A percentile compares a stretch with the other conserved stretches of the same genome.
These are phyloP conservation scores for Perca flavescens DNA, from an alignment of 2,113 vertebrate species.

Conservation along the genomic window DNA sequence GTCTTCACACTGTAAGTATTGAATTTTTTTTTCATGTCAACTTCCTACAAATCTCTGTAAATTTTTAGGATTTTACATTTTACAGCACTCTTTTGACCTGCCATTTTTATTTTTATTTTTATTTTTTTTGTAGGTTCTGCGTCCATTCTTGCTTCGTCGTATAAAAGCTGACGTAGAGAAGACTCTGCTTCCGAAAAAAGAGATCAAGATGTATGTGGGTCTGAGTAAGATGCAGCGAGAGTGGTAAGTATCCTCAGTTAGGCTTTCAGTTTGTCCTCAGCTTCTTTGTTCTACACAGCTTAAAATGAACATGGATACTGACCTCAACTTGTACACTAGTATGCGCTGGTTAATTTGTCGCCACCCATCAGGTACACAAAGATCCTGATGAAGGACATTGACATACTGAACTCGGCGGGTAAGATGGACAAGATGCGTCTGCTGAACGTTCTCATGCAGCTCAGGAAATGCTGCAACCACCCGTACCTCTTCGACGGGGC, in stretches of 20 bases:
- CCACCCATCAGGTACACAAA: constrained; percentile 90
- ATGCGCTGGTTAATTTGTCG: neutral
- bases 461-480: constrained; percentile 98
- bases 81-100: neutral
- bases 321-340: too few relatives aligned
- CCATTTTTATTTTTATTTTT: neutral
- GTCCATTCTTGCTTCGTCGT: constrained; percentile 96
- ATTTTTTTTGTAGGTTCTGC: constrained; percentile 86
- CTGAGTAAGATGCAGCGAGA: constrained; percentile 99
- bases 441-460: constrained; percentile 96
- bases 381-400: constrained; percentile 99
- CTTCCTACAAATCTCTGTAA: neutral
- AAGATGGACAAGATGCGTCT: constrained; percentile 99
- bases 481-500: constrained; percentile 97
- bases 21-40: neutral
- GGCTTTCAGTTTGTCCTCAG: neutral
- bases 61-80: neutral
- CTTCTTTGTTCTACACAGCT: neutral
- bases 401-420: constrained; percentile 96
- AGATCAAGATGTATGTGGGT: constrained; percentile 98
- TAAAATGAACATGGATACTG: neutral
- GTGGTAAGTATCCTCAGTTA: constrained; percentile 85
- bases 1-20: constrained; percentile 94
- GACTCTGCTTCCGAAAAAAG: constrained; percentile 96
- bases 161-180: constrained; percentile 99